These are phyloP conservation scores for Poecilia wingei DNA, from an alignment of 2,797 vertebrate genomes.

Conservation along the genomic window DNA sequence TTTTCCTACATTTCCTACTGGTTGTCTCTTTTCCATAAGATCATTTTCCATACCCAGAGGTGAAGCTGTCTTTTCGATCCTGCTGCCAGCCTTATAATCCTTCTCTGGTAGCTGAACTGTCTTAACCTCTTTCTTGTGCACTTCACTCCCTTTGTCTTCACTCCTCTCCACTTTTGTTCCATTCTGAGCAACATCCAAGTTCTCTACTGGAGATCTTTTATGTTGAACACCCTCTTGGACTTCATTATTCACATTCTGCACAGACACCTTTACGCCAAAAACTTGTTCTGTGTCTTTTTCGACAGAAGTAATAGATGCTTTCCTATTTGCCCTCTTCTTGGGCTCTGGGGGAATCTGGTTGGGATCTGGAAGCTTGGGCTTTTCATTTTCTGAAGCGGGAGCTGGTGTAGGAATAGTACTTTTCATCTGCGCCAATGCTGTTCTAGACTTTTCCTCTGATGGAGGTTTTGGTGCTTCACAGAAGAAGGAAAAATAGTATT, in stretches of 20 bases:
- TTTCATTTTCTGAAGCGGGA: conserved; percentile 55
- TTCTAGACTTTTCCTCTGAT: conserved; percentile 40
- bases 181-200: conserved; percentile 19
- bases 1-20: conserved; percentile 18
- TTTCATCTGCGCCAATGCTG: conserved; percentile 17
- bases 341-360: conserved; percentile 77
- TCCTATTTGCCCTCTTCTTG: conserved; percentile 85
- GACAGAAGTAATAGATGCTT: conserved; percentile 84
- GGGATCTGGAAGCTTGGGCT: conserved; percentile 29
- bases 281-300: conserved; percentile 46
- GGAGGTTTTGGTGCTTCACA: conserved; percentile 37
- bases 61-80: conserved; percentile 1
- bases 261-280: conserved; percentile 32
- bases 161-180: conserved; percentile 20
- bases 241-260: conserved; percentile 21
- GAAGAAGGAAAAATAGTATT: not conserved
- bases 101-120: conserved; percentile 18
- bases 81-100: conserved; percentile 5
- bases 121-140: conserved; percentile 17
- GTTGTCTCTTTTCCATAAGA: conserved; percentile 28
- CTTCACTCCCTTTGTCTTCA: conserved; percentile 22
- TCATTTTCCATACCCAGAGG: conserved; percentile 28
- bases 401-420: conserved; percentile 15
- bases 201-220: conserved; percentile 21
- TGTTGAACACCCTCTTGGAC: conserved; percentile 19